Evolutionary conservation across 2,888 invertebrate genomes (phyloP), one percentile per base, ranked within the genome.

Genomic region (Microctonus aethiopoides): DNA sequence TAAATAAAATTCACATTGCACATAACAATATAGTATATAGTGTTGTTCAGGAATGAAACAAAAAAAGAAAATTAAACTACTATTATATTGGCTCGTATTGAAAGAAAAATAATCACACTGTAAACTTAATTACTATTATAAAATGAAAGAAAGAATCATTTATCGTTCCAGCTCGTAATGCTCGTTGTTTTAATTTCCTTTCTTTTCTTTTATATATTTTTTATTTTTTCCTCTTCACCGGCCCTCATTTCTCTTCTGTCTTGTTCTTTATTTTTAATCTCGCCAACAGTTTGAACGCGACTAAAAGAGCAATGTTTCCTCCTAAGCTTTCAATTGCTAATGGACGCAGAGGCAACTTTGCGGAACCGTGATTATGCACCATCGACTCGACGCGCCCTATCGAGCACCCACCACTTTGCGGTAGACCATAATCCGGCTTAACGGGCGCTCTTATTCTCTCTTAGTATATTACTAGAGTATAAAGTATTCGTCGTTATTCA

Each of bases 351-450:
- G 57, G 39, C 65, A 66, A 61, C 56, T 66, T 66, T 66, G 54
- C 61, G 66, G 56, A 61, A 66, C 66, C 51, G 64, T 70, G 70
- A 70, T 66, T 70, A 70, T 70, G 65, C 65, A 66, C 61, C 66
- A 61, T 70, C 61, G 56, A 60, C 61, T 70, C 65, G 70, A 56
- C 66, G 59, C 36, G 64, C 41, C 60, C 52, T 60, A 70, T 61
- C 64, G 70, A 61, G 60, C 65, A 59, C 66, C 65, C 60, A 61
- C 65, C 66, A 70, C 70, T 70, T 70, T 70, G 70, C 59, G 70
- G 70, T 66, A 66, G 56, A 70, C 66, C 70, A 66, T 70, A 70
- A 70, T 70, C 65, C 46, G 60, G 62, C 68, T 68, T 62, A 68
- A 68, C 68, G 68, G 62, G 61, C 59, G n/a, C 51, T 61, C n/a